These are phyloP conservation scores for Jordanella pulchra DNA, from an alignment of 2,797 vertebrate genomes.

Conservation along the genomic window DNA sequence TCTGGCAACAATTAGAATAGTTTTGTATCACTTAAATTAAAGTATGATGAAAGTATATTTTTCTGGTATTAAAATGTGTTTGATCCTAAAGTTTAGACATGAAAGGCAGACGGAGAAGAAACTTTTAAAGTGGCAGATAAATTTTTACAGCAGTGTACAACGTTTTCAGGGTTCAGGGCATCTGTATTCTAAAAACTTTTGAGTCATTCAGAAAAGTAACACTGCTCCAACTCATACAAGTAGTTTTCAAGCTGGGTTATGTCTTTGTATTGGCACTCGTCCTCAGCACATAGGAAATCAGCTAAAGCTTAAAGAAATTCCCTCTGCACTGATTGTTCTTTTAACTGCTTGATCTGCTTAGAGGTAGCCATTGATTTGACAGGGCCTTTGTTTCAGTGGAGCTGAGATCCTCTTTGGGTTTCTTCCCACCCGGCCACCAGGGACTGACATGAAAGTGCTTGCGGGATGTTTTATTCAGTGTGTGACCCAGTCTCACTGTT, in stretches of 20 bases:
- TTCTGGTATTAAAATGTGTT: not conserved
- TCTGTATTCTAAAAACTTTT: constrained; percentile 23
- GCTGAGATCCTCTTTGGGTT: constrained; percentile 59
- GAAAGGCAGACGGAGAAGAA: not conserved
- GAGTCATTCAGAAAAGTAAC: constrained; percentile 42
- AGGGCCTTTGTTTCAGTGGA: constrained; percentile 48
- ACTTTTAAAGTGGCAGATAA: too few species aligned
- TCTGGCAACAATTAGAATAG: not conserved
- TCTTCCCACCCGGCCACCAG: constrained; percentile 46
- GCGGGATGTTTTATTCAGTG: constrained; percentile 68
- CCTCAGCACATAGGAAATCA: constrained; percentile 53
- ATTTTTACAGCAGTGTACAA: not conserved
- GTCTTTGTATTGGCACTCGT: constrained; percentile 29
- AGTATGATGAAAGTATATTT: not conserved
- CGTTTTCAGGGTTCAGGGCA: not conserved
- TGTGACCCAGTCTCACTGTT: constrained; percentile 20
- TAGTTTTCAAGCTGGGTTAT: constrained; percentile 58
- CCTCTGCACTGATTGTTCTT: constrained; percentile 50
- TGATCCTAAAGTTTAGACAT: not conserved
- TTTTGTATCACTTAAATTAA: not conserved
- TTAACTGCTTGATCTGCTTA: constrained; percentile 48
- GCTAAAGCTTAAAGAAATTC: constrained; percentile 62
- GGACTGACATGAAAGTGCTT: constrained; percentile 64
- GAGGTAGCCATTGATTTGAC: constrained; percentile 59
- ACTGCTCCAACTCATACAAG: constrained; percentile 30